Evolutionary conservation across 2,113 vertebrate species (phyloP), one percentile per base, ranked within the genome.

Genomic region (Takifugu flavidus): DNA sequence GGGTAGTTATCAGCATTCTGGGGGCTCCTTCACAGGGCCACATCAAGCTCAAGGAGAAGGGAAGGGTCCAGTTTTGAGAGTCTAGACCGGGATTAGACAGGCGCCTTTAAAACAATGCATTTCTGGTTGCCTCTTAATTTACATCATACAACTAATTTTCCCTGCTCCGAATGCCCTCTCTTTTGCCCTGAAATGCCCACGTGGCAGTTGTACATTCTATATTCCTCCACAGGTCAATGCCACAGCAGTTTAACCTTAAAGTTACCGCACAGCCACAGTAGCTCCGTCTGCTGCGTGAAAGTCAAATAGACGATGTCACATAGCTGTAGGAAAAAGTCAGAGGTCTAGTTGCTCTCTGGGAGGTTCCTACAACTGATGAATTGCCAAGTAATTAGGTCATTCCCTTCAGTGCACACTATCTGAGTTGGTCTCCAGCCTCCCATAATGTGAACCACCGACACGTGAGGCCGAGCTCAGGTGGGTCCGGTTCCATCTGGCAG

Each of bases 1-100:
- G 62, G 67, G 61, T 75, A 82, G 85, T 82, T 87, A 86, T 88
- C 87, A 86, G 81, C 82, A 90, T 90, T 89, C 87, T 79, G 61
- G 60, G 63, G 74, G 56, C 72, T 82, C 69, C 75, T 80, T 77
- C 74, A 66, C 59, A 62, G 76, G 81, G 70, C 75, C 75, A 64
- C 70, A 65, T 71, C 62, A 69, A 66, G 65, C 80, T 85, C 72
- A 78, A 84, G 76, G 73, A 81, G 60, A 65, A 73, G 62, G 63
- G 77, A 68, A n/a, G 70, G 64, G 73, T 71, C 74, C 73, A 67
- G 57, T 66, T 58, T 60, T 62, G 50, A 55, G 56, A 61, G 67
- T 73, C 56, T 64, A 74, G 63, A 74, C 72, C 65, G 53, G 56
- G 74, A 67, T 74, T 66, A 80, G 49, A 74, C 49, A 62, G 53